These are phyloP conservation scores for Formica exsecta DNA, from an alignment of 1,140 invertebrate species.

Conservation along the genomic window DNA sequence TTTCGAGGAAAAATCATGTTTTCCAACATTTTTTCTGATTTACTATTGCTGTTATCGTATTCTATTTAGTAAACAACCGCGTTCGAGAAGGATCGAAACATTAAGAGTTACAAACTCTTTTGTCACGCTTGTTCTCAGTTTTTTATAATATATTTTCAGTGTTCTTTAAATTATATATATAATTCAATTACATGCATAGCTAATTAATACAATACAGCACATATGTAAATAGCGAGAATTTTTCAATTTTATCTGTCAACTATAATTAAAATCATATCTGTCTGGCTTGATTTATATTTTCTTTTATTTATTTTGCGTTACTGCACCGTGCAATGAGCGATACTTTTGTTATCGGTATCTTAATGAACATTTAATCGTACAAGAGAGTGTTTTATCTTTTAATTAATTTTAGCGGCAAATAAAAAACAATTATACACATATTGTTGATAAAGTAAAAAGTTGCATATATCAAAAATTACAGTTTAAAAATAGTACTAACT, in stretches of 20 bases:
- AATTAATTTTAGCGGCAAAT: background rate
- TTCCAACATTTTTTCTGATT: background rate
- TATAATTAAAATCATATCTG: conserved; percentile 27
- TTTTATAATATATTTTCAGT: background rate
- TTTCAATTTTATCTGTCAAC: background rate
- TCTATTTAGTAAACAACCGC: background rate
- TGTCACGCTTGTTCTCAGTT: background rate
- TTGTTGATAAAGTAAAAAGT: conserved; percentile 11
- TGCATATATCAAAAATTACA: background rate
- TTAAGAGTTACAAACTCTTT: background rate
- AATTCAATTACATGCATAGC: background rate
- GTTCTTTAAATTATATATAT: background rate
- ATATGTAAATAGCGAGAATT: too few species aligned
- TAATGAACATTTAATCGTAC: background rate
- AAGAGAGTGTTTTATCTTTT: conserved; percentile 9
- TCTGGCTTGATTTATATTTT: background rate
- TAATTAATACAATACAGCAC: conserved; percentile 18
- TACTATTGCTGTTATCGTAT: background rate
- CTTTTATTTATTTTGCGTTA: background rate
- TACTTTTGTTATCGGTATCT: conserved; percentile 9
- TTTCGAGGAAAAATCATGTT: too few species aligned
- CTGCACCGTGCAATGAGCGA: background rate
- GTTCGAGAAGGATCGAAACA: background rate
- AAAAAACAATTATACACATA: background rate
- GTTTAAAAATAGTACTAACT: background rate